Percentiles rank a stretch among this genome's conserved stretches.
phyloP scores from a whole-genome alignment of 2,888 invertebrate genomes.

The Platycheirus rosarum region DNA sequence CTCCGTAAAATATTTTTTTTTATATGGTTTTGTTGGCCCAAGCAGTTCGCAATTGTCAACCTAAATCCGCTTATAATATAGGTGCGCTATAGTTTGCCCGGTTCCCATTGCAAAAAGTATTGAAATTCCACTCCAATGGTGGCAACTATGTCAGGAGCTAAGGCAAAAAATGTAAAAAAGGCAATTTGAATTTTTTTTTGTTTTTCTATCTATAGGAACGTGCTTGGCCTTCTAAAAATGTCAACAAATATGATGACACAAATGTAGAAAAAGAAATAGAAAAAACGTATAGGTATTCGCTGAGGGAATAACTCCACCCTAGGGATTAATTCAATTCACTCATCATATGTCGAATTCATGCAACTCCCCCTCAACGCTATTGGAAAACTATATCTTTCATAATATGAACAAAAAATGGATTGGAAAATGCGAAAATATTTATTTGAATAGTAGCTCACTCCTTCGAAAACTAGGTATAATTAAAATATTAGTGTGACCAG shows the following conservation, averaged over 20 bases:
- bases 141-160: slow-evolving; percentile 14
- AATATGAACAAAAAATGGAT: slow-evolving; percentile 12
- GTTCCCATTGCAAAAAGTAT: slow-evolving; percentile 11
- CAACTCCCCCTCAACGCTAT: slow-evolving; percentile 9
- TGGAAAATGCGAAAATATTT: slow-evolving; percentile 23
- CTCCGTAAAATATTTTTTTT: slow-evolving; percentile 43
- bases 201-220: slow-evolving; percentile 29
- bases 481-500: not conserved
- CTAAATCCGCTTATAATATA: slow-evolving; percentile 52
- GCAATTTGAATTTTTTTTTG: slow-evolving; percentile 25
- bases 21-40: slow-evolving; percentile 16
- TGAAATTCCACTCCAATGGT: slow-evolving; percentile 41
- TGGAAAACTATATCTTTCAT: not conserved
- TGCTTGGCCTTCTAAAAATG: slow-evolving; percentile 35
- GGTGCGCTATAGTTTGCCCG: not conserved
- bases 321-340: slow-evolving; percentile 41
- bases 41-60: slow-evolving; percentile 45
- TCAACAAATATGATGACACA: slow-evolving; percentile 50
- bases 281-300: too few species aligned
- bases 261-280: not conserved
- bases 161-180: slow-evolving; percentile 20
- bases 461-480: not conserved
- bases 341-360: slow-evolving; percentile 23
- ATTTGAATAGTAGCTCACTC: slow-evolving; percentile 11
- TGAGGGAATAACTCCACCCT: not conserved